Evolutionary conservation across 35 echinoderm and acorn worm genomes (phyloP).

Genomic region (Chiridota heheva): DNA sequence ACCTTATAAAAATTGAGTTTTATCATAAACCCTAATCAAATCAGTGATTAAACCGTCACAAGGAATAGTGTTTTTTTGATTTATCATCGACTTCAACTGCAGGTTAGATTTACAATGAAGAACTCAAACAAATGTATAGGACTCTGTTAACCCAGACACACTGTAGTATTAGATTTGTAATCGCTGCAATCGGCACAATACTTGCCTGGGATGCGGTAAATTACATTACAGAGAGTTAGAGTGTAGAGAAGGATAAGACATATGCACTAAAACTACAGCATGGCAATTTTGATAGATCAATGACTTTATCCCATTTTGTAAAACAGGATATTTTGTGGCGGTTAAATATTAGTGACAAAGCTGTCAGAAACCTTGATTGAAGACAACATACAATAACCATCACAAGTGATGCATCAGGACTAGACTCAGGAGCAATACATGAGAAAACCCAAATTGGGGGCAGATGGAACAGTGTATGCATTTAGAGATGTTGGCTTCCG

Average conservation of each 20-base stretch:
- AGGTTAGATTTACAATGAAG: constrained; percentile 1
- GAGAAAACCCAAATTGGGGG: too few relatives aligned
- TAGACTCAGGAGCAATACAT: too few relatives aligned
- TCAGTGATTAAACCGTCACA: constrained; percentile 17
- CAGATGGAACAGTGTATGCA: constrained; percentile 36
- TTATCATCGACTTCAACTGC: constrained; percentile 23
- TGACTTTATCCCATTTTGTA: not conserved
- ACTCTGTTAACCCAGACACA: not conserved
- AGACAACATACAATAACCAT: constrained; percentile 6
- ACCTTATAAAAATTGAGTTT: constrained; percentile 1
- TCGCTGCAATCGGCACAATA: not conserved
- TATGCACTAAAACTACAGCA: not conserved
- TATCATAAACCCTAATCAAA: constrained; percentile 26
- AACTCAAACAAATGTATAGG: constrained; percentile 11
- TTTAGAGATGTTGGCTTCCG: constrained; percentile 38
- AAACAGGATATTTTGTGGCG: constrained; percentile 19
- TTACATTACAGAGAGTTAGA: constrained; percentile 15
- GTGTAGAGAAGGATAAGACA: constrained; percentile 36
- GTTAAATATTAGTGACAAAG: not conserved
- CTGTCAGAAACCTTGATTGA: not conserved
- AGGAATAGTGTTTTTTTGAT: constrained; percentile 21
- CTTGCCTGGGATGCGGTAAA: constrained; percentile 15
- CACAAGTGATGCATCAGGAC: constrained; percentile 52
- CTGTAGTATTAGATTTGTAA: not conserved
- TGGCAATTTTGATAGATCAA: constrained; percentile 20